Base-by-base conservation (phyloP, 2,113 vertebrate genomes). In the Probosciger aterrimus region DNA sequence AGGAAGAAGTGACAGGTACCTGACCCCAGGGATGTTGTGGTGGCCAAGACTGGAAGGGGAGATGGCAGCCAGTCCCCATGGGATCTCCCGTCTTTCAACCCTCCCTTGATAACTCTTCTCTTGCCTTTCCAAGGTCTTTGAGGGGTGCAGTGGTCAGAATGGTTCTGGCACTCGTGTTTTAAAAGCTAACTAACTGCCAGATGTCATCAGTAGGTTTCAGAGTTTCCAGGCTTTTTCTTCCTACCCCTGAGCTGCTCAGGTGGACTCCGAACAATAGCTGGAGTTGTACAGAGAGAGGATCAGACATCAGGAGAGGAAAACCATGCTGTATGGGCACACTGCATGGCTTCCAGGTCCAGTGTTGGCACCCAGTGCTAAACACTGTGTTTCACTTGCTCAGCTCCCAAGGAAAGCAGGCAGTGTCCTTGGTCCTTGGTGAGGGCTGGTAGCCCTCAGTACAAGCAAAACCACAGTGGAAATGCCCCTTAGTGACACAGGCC, bases 311-410 rank as follows among this genome's bases (percentile, higher is more conserved):
- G 27, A 64, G 43, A 47, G 28, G n/a, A 74, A 37, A 77, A 35
- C 25, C 22, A 14, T 9, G 43, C 6, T 28, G 27, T 30, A 9
- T 4, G 31, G 50, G 9, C 10, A 52, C 37, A 19, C 22, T 14
- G 1, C 0, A 0, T 7, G 16, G 55, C 52, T 41, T 41, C 31
- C 47, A 59, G 63, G 6, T 37, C 31, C 53, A 37, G 23, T 1
- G 43, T 1, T 24, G 37, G 18, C 49, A 62, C 8, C 18, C 69
- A 41, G 6, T 3, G 46, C 39, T n/a, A 39, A 63, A 39, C n/a
- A 17, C 74, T 2, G 2, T 1, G 5, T 27, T 50, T 49, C 9
- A 2, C 1, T 5, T 1, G 1, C 44, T 70, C 55, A 31, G 50
- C 47, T 75, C 30, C 73, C 10, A 17, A 68, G 39, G 33, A 41